Evolutionary conservation across 1,140 invertebrate genomes (phyloP).

Genomic region (Leptestheria dahalacensis): DNA sequence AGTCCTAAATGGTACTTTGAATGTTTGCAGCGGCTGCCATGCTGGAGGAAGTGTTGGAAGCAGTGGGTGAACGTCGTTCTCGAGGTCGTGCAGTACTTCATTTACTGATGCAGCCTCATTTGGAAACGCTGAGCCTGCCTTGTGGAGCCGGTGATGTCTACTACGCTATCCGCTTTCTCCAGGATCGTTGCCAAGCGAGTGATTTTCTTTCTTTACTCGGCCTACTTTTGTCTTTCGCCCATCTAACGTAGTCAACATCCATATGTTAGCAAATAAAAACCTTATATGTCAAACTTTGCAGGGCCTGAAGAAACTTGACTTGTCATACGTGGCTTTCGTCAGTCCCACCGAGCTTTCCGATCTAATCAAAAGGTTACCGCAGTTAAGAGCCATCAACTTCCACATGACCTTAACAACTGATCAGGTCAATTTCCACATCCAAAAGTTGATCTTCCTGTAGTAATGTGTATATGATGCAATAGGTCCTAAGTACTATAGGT

Average conservation of each 20-base stretch:
- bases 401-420: slow-evolving; percentile 25
- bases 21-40: slow-evolving; percentile 19
- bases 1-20: neutral
- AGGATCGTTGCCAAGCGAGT: slow-evolving; percentile 24
- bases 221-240: neutral
- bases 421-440: slow-evolving; percentile 22
- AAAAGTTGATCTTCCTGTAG: no score
- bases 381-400: slow-evolving; percentile 22
- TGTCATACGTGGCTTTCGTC: slow-evolving; percentile 24
- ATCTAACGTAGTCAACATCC: no score
- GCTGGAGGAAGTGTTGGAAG: slow-evolving; percentile 22
- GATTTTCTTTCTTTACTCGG: neutral
- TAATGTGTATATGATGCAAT: no score
- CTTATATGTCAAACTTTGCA: slow-evolving; percentile 13
- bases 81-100: slow-evolving; percentile 21
- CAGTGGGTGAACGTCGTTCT: slow-evolving; percentile 17
- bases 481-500: slow-evolving; percentile 23
- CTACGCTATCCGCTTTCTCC: slow-evolving; percentile 22
- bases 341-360: slow-evolving; percentile 21
- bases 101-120: slow-evolving; percentile 21
- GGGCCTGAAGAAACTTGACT: slow-evolving; percentile 22
- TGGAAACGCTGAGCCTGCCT: slow-evolving; percentile 19
- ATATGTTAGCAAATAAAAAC: neutral
- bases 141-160: slow-evolving; percentile 21
- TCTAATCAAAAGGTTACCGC: slow-evolving; percentile 21